A percentile compares a stretch with the other conserved stretches of the same genome.
Evolutionary conservation across 1,140 invertebrate species (phyloP).

Genomic region (Battus philenor): DNA sequence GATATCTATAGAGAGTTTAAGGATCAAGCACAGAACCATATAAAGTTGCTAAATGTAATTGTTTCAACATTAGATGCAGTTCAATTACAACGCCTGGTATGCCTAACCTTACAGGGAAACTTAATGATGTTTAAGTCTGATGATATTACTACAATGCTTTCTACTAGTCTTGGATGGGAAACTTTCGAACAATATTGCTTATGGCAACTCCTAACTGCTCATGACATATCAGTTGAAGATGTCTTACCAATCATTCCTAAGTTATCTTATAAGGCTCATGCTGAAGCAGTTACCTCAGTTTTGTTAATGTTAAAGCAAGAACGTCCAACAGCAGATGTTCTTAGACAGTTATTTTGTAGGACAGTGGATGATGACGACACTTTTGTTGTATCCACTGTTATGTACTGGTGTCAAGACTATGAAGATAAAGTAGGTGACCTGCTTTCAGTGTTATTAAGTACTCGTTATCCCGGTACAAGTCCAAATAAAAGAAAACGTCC

Average conservation of each 20-base stretch:
- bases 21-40: conserved; percentile 89
- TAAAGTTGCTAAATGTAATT: conserved; percentile 89
- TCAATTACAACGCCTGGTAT: conserved; percentile 93
- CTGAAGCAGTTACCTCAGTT: conserved; percentile 94
- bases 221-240: conserved; percentile 93
- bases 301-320: conserved; percentile 94
- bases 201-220: conserved; percentile 95
- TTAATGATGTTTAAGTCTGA: conserved; percentile 88
- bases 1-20: conserved; percentile 95
- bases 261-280: conserved; percentile 90
- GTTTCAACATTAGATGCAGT: conserved; percentile 91
- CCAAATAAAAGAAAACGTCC: conserved; percentile 93
- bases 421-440: conserved; percentile 93
- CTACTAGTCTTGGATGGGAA: conserved; percentile 94
- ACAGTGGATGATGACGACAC: conserved; percentile 85
- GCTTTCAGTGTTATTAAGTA: conserved; percentile 85
- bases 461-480: conserved; percentile 88
- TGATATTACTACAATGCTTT: conserved; percentile 82
- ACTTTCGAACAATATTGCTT: conserved; percentile 97
- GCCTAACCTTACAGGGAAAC: conserved; percentile 92
- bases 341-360: conserved; percentile 89
- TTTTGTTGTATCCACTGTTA: conserved; percentile 92
- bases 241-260: conserved; percentile 93
- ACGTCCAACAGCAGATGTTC: conserved; percentile 89
- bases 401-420: conserved; percentile 94